Evolutionary conservation across 2,113 vertebrate genomes (phyloP), one percentile per base, ranked within the genome.

Genomic region (Chaetura pelagica): DNA sequence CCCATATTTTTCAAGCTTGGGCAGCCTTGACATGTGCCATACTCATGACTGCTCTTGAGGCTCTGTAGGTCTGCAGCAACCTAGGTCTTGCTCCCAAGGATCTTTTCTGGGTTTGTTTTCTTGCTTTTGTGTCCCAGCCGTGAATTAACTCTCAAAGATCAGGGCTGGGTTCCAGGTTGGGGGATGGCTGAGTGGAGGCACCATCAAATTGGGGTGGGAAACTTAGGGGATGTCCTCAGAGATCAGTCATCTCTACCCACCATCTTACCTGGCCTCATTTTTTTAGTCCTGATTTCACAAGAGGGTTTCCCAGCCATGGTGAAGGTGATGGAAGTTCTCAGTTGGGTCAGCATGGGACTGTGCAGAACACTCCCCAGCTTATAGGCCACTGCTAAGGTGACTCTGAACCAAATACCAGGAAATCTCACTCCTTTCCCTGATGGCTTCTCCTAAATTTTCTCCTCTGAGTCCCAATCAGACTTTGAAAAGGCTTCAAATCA

Each of bases 371-470:
- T 83, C 35, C 59, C 32, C 26, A 46, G 20, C 22, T 72, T 5
- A 2, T 38, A 46, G 46, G 58, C 85, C 2, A 0, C 30, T 0
- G 0, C 30, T 54, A 29, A 20, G 3, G 7, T 13, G 71, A 76
- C 38, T 32, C 59, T 74, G 71, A 82, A 77, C 35, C 23, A 34
- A 83, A 74, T 46, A 32, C 0, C 0, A 1, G 80, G 82, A 81
- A 90, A 64, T 67, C 40, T 18, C 29, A 55, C 55, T 81, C 22
- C 15, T 74, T 85, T 55, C 55, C 72, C 17, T 38, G 8, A 17
- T 80, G 83, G 12, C 40, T 85, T 68, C 66, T 93, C 48, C 73
- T 20, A 30, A 4, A 32, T 80, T 83, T 80, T 44, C 62, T 74
- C 63, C 19, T 59, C 34, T 30, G 9, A 69, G 67, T 73, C 42